Base-by-base conservation (phyloP, 2,113 vertebrate genomes). In the Zootoca vivipara region DNA sequence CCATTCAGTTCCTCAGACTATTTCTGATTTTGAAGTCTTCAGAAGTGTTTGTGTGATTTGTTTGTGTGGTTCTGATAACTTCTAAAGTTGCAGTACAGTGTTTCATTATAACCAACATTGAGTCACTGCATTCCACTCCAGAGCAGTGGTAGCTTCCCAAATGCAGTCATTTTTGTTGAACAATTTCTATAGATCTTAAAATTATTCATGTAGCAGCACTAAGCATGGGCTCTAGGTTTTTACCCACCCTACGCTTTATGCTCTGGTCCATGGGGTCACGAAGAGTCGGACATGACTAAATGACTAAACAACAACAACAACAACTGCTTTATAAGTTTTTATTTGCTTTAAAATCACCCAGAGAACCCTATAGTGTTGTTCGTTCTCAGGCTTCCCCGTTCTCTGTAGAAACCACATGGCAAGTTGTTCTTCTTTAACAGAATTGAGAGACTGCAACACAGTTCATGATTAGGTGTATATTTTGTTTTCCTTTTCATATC, bases 11-110 rank as follows among this genome's bases (percentile, higher is more conserved):
- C 52, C n/a, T 56, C 77, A 78, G 40, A n/a, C 6, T n/a, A 7
- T 20, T 56, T 58, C 30, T 35, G 26, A 40, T 26, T 52, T 28
- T 56, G 15, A 30, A 78, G 35, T 78, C 16, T 58, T n/a, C 33
- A n/a, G 28, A 80, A 33, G 38, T 18, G 8, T 70, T 83, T n/a
- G 35, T 30, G 22, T 69, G 38, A 70, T 52, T 52, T 52, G 10
- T 52, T 9, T 9, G 46, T 52, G 46, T 20, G 3, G 38, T 69
- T 83, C 26, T 69, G 38, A 69, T 67, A 83, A 46, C 15, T 30
- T n/a, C 38, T n/a, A 26, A 9, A 0, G 0, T 0, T 78, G 33
- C 40, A 22, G 0, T 15, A 20, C 30, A 0, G 1, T 13, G 6
- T 79, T 79, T n/a, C 26, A 2, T 30, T 2, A 0, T 13, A 8